Base-by-base conservation (phyloP, 1,140 invertebrate genomes). In the Aphaenogaster rudis region DNA sequence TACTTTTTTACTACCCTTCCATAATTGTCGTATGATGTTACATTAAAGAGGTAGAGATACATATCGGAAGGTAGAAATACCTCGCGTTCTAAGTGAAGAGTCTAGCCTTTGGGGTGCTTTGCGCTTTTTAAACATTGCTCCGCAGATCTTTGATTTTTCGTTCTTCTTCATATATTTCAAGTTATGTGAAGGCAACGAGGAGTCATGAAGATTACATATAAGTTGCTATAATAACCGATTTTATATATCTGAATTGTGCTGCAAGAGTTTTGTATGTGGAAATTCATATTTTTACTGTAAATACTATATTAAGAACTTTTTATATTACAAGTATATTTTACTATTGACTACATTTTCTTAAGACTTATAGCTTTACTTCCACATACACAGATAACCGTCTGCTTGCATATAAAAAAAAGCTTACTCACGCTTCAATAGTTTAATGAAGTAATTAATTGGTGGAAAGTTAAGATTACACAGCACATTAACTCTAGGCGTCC, bases 1-100 rank as follows among this genome's bases (percentile, higher is more conserved):
- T 94, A 94, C 91, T 94, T 94, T 92, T 94, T 94, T 92, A 93
- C 84, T 93, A 92, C 87, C 92, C 90, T 94, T 91, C 89, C 88
- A 89, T 93, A 89, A 93, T 87, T 89, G 91, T 93, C 90, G 91
- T 89, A 89, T 89, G 85, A 92, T 82, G 88, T 69, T 92, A 90
- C 90, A 63, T 77, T 39, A 93, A 92, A 93, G 86, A 92, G 91
- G 93, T 93, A 93, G 92, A 93, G 92, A 93, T 88, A 91, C 52
- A 78, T 39, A 78, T 89, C 80, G 87, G 33, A 84, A 69, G 71
- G 71, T 76, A 76, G 72, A 76, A 21, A 76, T 76, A 61, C 82
- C 28, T 66, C 79, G 77, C 61, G 59, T 88, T 79, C 21, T 71
- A n/a, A 84, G 17, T 6, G 28, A 78, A 86, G 89, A 92, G 76